Percentiles rank a stretch among this genome's conserved stretches.
These are phyloP conservation scores for Anneissia japonica DNA, from an alignment of 35 echinoderm and acorn worm genomes.

Conservation along the genomic window DNA sequence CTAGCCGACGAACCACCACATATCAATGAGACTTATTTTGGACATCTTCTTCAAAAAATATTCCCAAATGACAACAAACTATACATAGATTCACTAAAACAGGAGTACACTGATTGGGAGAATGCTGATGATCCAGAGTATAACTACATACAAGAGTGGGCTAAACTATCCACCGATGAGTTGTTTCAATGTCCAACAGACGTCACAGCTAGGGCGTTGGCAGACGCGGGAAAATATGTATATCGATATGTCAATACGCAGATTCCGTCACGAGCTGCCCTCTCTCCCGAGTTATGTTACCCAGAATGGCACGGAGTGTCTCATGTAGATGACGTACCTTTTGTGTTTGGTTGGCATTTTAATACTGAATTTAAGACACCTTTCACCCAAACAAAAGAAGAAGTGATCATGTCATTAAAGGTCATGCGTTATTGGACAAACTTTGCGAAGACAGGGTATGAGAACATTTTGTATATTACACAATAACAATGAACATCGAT, in stretches of 20 bases:
- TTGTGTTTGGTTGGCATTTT: conserved; percentile 59
- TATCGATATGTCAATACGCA: conserved; percentile 51
- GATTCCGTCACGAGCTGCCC: conserved; percentile 15
- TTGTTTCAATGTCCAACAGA: conserved; percentile 51
- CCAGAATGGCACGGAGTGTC: conserved; percentile 38
- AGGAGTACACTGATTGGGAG: conserved; percentile 66
- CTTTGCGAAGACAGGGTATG: conserved; percentile 54
- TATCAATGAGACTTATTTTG: conserved; percentile 9
- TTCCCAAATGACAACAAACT: conserved; percentile 28
- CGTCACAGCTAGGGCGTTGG: conserved; percentile 14
- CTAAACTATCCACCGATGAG: conserved; percentile 24
- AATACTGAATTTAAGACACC: neutral
- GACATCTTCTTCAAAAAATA: conserved; percentile 5
- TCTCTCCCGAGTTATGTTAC: neutral
- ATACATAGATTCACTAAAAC: conserved; percentile 30
- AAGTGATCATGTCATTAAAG: conserved; percentile 27
- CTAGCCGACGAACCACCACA: conserved; percentile 1
- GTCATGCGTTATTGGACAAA: conserved; percentile 50
- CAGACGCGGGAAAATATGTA: neutral
- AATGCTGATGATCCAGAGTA: conserved; percentile 22
- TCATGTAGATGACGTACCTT: conserved; percentile 58
- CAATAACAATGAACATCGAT: too few species aligned
- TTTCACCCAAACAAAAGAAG: conserved; percentile 25
- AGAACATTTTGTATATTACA: too few species aligned
- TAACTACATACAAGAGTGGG: conserved; percentile 53